Conservation (phyloP, 2,797 vertebrate species). For the Arnoldichthys spilopterus region DNA sequence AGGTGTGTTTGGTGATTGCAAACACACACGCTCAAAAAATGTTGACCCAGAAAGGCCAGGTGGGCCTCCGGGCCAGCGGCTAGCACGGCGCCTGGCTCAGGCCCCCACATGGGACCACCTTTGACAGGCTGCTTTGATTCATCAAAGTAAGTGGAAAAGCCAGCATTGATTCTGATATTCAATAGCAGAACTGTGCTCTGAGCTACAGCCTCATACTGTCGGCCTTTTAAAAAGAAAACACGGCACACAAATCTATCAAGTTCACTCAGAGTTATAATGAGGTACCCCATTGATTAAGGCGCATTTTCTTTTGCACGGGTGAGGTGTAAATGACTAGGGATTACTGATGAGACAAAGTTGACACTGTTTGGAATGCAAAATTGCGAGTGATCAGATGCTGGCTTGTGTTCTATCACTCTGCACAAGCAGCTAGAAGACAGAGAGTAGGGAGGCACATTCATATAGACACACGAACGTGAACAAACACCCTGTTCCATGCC, state of each 20-base stretch:
- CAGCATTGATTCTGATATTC: conserved; percentile 62
- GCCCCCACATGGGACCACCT: conserved; percentile 55
- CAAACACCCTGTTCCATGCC: conserved; percentile 12
- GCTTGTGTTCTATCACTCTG: conserved; percentile 31
- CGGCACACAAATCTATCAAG: conserved; percentile 68
- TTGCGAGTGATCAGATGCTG: conserved; percentile 38
- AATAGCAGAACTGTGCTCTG: conserved; percentile 41
- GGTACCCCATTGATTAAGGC: conserved; percentile 68
- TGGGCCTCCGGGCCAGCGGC: conserved; percentile 42
- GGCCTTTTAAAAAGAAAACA: conserved; percentile 61
- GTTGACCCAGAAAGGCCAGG: conserved; percentile 51
- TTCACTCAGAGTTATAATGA: conserved; percentile 68
- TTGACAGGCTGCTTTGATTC: conserved; percentile 68
- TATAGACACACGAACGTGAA: conserved; percentile 18
- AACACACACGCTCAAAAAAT: conserved; percentile 31
- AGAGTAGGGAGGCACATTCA: conserved; percentile 13
- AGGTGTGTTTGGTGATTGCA: conserved; percentile 21
- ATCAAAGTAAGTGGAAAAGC: conserved; percentile 67
- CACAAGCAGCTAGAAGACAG: conserved; percentile 2
- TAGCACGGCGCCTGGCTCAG: conserved; percentile 22
- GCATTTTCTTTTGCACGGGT: conserved; percentile 58
- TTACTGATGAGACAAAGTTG: conserved; percentile 50
- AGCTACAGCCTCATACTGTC: conserved; percentile 38
- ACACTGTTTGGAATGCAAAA: conserved; percentile 52
- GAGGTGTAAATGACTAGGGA: conserved; percentile 51